Conservation (phyloP, 2,113 vertebrate genomes). For the Riparia riparia region DNA sequence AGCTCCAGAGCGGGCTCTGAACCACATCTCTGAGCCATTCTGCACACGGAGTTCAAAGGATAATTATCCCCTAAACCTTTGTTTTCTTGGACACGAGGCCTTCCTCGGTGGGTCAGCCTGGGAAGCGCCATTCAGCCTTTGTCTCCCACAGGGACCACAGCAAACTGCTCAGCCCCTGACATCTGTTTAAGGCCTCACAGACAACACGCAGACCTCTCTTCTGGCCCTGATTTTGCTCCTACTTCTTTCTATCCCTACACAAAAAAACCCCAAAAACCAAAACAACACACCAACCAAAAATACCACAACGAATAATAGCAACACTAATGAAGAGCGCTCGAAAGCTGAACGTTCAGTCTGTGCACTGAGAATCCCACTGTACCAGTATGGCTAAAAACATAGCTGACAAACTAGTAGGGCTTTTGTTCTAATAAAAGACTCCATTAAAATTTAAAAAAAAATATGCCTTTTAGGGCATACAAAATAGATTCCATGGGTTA, state of each 20-base stretch:
- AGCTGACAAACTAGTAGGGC: background rate
- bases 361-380: background rate
- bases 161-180: background rate
- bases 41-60: background rate
- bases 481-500: background rate
- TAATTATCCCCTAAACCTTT: background rate
- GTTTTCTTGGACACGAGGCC: background rate
- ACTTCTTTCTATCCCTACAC: background rate
- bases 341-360: background rate
- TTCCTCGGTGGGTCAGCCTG: background rate
- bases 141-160: background rate
- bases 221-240: background rate
- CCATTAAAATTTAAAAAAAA: background rate
- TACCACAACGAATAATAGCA: fast-evolving
- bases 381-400: background rate
- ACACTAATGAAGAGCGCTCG: fast-evolving
- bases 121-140: fast-evolving
- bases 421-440: background rate
- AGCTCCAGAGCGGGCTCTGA: background rate
- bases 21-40: background rate
- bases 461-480: background rate
- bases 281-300: too few species aligned
- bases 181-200: background rate
- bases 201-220: background rate
- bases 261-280: background rate